phyloP scores from a whole-genome alignment of 2,888 invertebrate species.

The Campopleginae sp. region DNA sequence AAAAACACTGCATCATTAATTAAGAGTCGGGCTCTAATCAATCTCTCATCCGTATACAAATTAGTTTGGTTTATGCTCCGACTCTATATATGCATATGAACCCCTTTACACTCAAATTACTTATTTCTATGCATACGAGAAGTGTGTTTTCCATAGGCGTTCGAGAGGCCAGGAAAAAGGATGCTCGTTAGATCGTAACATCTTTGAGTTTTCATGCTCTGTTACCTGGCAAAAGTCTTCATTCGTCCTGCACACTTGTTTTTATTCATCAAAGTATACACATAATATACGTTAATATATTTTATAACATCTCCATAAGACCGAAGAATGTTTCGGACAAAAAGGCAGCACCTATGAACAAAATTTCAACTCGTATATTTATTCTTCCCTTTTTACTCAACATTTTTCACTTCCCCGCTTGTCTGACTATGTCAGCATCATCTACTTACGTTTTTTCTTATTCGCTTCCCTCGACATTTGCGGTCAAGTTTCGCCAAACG shows the following conservation, averaged over 20 bases:
- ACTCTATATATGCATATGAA: conserved; percentile 29
- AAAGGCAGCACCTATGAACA: not conserved
- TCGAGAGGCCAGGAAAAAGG: conserved; percentile 44
- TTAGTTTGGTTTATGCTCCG: not conserved
- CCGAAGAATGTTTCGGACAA: not conserved
- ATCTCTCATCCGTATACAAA: conserved; percentile 50
- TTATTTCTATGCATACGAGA: conserved; percentile 42
- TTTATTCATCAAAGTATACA: not conserved
- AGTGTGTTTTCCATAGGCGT: conserved; percentile 26
- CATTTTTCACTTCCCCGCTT: conserved; percentile 22
- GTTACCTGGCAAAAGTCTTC: conserved; percentile 67
- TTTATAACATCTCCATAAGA: conserved; percentile 2
- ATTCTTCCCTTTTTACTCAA: not conserved
- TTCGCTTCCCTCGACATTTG: conserved; percentile 60
- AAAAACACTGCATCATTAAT: conserved; percentile 60
- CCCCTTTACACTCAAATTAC: conserved; percentile 22
- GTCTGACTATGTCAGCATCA: conserved; percentile 12
- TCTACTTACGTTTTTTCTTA: conserved; percentile 45
- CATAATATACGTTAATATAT: not conserved
- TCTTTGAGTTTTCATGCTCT: conserved; percentile 68
- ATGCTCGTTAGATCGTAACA: conserved; percentile 66
- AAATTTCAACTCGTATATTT: not conserved
- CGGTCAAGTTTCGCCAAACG: conserved; percentile 75
- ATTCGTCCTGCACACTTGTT: conserved; percentile 33
- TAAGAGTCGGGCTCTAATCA: conserved; percentile 54